Evolutionary conservation across 2,888 invertebrate genomes (phyloP).

Genomic region (Lissocephala sabroskyi): DNA sequence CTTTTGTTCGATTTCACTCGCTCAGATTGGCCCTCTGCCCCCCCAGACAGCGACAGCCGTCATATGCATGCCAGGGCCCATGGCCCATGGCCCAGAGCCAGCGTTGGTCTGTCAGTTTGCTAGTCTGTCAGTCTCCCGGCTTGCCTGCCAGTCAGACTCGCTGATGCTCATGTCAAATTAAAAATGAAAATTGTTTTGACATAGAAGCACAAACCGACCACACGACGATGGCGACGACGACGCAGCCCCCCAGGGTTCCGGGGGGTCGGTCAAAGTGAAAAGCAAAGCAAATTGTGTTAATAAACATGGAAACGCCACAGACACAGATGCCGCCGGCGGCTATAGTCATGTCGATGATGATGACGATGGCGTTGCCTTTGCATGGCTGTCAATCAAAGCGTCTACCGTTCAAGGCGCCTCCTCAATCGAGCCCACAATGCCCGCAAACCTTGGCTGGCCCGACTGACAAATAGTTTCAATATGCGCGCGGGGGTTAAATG

Average conservation of each 20-base stretch:
- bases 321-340: too few species aligned
- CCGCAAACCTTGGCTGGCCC: conserved; percentile 3
- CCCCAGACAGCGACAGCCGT: too few species aligned
- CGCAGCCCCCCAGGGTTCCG: neutral
- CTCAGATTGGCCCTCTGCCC: too few species aligned
- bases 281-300: conserved; percentile 43
- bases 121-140: conserved; percentile 14
- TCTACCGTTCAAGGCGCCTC: neutral
- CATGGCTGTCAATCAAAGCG: conserved; percentile 42
- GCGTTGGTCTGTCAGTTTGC: conserved; percentile 17
- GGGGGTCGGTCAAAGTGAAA: conserved; percentile 19
- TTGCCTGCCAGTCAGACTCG: conserved; percentile 15
- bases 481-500: conserved; percentile 35
- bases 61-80: too few species aligned
- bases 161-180: conserved; percentile 41
- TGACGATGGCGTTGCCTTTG: conserved; percentile 22
- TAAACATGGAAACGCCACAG: conserved; percentile 35
- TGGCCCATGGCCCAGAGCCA: too few species aligned
- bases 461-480: conserved; percentile 38
- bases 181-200: conserved; percentile 40
- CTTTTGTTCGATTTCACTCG: too few species aligned
- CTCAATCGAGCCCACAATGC: conserved; percentile 2
- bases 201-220: conserved; percentile 5
- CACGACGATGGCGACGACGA: neutral
- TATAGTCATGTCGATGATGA: too few species aligned